Conservation (phyloP, 1,140 invertebrate species). For the Drosophila setifemur region DNA sequence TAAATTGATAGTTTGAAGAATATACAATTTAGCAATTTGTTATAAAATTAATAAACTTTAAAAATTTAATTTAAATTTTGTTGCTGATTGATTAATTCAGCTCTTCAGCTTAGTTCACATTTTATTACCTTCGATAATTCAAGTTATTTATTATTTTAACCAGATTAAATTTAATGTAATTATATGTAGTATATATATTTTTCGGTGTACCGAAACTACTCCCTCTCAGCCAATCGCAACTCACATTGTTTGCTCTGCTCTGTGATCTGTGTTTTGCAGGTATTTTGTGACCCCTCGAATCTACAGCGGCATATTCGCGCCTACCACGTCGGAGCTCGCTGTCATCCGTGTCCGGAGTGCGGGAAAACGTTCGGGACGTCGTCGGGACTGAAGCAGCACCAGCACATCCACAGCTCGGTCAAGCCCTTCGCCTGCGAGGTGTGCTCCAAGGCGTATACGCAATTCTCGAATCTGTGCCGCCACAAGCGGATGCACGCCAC, state of each 20-base stretch:
- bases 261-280: conserved; percentile 84
- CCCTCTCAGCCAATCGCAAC: conserved; percentile 36
- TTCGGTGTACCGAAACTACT: no score
- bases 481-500: conserved; percentile 99
- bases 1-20: no score
- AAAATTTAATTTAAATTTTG: no score
- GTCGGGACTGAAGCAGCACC: conserved; percentile 99
- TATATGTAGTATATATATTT: no score
- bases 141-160: no score
- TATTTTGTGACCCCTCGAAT: conserved; percentile 97
- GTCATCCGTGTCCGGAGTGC: conserved; percentile 98
- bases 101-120: no score
- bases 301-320: conserved; percentile 97
- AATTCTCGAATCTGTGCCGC: conserved; percentile 99
- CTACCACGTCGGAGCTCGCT: conserved; percentile 95
- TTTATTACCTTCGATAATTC: no score
- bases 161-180: no score
- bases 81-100: no score
- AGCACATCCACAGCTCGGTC: conserved; percentile 98
- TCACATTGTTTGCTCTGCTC: conserved; percentile 18
- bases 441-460: conserved; percentile 97
- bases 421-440: conserved; percentile 99
- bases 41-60: no score
- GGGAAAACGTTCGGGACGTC: conserved; percentile 99
- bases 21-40: no score